These are phyloP conservation scores for Sesamia inferens DNA, from an alignment of 2,888 invertebrate species.

Conservation along the genomic window DNA sequence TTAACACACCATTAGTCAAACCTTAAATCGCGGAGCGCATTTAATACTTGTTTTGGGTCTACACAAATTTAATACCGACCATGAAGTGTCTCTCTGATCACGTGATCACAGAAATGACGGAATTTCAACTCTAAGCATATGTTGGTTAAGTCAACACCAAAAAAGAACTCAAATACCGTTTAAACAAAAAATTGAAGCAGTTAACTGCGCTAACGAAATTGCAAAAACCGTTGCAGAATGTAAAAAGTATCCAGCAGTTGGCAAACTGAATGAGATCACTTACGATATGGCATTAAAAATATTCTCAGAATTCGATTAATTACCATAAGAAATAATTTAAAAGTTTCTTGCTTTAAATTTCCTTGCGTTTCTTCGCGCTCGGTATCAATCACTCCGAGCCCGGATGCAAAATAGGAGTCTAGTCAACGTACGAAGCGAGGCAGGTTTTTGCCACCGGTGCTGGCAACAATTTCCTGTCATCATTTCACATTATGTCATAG, in stretches of 20 bases:
- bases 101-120: slow-evolving; percentile 8
- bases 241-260: slow-evolving; percentile 30
- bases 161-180: slow-evolving; percentile 7
- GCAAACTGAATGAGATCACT: slow-evolving; percentile 35
- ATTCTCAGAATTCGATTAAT: slow-evolving; percentile 51
- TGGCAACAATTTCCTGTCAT: slow-evolving; percentile 77
- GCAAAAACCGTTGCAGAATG: slow-evolving; percentile 16
- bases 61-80: slow-evolving; percentile 20
- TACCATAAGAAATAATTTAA: slow-evolving; percentile 52
- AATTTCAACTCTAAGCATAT: slow-evolving; percentile 2
- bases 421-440: slow-evolving; percentile 49
- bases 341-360: slow-evolving; percentile 37
- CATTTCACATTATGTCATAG: slow-evolving; percentile 67
- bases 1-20: slow-evolving; percentile 54
- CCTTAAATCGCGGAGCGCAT: slow-evolving; percentile 31
- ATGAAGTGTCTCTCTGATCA: background rate
- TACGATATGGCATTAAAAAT: slow-evolving; percentile 41
- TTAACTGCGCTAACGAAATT: slow-evolving; percentile 18
- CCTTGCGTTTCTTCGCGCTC: slow-evolving; percentile 35
- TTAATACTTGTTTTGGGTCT: slow-evolving; percentile 18
- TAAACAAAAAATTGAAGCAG: slow-evolving; percentile 8
- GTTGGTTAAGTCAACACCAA: background rate
- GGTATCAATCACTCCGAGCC: slow-evolving; percentile 64
- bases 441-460: slow-evolving; percentile 71
- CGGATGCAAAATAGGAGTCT: slow-evolving; percentile 73